Base-by-base conservation (phyloP, 2,888 invertebrate genomes). In the Fragum sueziense region DNA sequence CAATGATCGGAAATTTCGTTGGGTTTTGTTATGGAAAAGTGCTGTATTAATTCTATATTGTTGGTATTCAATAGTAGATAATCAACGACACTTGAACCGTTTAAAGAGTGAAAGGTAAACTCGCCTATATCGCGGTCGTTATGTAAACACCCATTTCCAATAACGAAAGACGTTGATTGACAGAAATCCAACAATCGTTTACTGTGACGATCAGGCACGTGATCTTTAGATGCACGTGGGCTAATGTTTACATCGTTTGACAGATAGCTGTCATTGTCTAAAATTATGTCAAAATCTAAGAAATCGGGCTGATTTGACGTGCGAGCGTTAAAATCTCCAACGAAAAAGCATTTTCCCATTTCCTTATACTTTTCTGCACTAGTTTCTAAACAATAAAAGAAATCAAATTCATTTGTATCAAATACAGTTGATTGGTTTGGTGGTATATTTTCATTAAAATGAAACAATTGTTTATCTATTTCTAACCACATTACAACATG, bases 381-480 rank as follows among this genome's bases (percentile, higher is more conserved):
- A 47, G 14, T 47, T 47, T 47, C 47, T 47, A 47, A 47, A 2
- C n/a, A 47, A 47, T 47, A 14, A n/a, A 67, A 41, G n/a, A 25
- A 37, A 67, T 67, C 41, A 37, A 71, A 71, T 27, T 72, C 47
- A n/a, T 59, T 20, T 9, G 33, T 47, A 37, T 62, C 22, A 11
- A 62, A n/a, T 9, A 72, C 27, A n/a, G 33, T 62, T 29, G 72
- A 72, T n/a, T 51, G 59, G 20, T 29, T 41, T 41, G 72, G 72
- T 62, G 72, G 72, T n/a, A 72, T 37, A 62, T 72, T 37, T 57
- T 61, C 61, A 22, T 57, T 57, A 31, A 61, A 71, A 25, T 33
- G 4, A 37, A 59, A 71, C 4, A 71, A 22, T 4, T 25, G 27
- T 20, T 71, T 33, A 33, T 9, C 61, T 61, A 41, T 59, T 61